phyloP scores from a whole-genome alignment of 2,888 invertebrate species.

The Chalcis sispes region DNA sequence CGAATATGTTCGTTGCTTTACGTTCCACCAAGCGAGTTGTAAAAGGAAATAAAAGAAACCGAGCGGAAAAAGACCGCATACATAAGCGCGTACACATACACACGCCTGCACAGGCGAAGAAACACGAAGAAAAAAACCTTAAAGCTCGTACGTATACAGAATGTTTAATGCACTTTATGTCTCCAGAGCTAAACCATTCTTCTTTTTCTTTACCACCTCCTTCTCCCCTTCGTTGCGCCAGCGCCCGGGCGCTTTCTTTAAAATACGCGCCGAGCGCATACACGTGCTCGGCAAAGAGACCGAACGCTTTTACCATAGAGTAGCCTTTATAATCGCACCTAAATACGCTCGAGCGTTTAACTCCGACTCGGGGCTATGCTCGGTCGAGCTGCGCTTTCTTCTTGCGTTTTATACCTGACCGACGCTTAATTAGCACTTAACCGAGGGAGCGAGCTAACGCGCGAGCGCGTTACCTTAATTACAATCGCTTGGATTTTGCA shows the following conservation, averaged over 20 bases:
- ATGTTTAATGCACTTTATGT: conserved; percentile 44
- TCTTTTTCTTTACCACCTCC: neutral
- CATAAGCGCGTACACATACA: neutral
- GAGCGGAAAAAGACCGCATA: neutral
- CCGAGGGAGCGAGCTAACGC: neutral
- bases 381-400: no score
- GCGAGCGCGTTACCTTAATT: conserved; percentile 40
- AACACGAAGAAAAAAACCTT: neutral
- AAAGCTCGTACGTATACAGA: conserved; percentile 43
- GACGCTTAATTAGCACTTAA: conserved; percentile 40
- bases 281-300: neutral
- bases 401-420: neutral
- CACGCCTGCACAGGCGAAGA: no score
- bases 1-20: conserved; percentile 1
- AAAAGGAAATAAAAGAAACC: conserved; percentile 12
- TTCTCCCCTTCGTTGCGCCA: no score
- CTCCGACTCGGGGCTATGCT: no score
- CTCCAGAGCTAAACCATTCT: conserved; percentile 35
- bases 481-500: conserved; percentile 24
- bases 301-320: no score
- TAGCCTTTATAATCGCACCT: conserved; percentile 2
- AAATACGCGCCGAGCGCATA: no score
- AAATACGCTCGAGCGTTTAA: conserved; percentile 41
- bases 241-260: no score
- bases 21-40: conserved; percentile 17